Evolutionary conservation across 1,140 invertebrate species (phyloP), one percentile per base, ranked within the genome.

Genomic region (Drosophila kanapiae): DNA sequence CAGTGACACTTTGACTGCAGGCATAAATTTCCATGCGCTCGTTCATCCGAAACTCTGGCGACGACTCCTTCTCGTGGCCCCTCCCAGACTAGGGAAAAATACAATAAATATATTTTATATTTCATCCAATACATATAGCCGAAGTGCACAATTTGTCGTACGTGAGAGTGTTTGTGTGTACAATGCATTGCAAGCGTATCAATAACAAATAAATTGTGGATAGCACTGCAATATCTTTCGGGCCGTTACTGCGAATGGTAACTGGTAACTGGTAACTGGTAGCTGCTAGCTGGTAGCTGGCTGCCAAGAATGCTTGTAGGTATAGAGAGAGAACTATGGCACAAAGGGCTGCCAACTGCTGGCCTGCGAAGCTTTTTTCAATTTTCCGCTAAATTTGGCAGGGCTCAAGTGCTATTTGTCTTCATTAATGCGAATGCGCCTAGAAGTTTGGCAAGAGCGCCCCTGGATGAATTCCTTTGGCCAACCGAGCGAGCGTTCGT

Each of bases 361-460:
- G 68, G 65, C 27, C 48, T 72, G 35, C 57, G 82, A 85, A 86
- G 88, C 69, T 85, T 91, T 91, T 91, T 91, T 91, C 88, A 91
- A 91, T 91, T 91, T 91, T 91, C 85, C 88, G 80, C 90, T 91
- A 91, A 91, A 91, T 91, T 91, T 91, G 85, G 85, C 88, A 91
- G 72, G 72, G 56, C 74, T 80, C 77, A 82, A 85, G 72, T 78
- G 80, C 88, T 90, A 91, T 91, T 91, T 91, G 86, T 91, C 88
- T 91, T 91, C 90, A 91, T 91, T 91, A 91, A 80, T 85, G 82
- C 57, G 83, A 91, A 75, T 87, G 83, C 72, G 83, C 77, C 83
- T 87, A 83, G 72, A 76, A 81, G 27, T 81, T 70, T 87, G 80
- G 84, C 80, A 88, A 63, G 63, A 37, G 53, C 53, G 5, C 53